phyloP scores from a whole-genome alignment of 2,113 vertebrate species.

The Emydura subglobosa region DNA sequence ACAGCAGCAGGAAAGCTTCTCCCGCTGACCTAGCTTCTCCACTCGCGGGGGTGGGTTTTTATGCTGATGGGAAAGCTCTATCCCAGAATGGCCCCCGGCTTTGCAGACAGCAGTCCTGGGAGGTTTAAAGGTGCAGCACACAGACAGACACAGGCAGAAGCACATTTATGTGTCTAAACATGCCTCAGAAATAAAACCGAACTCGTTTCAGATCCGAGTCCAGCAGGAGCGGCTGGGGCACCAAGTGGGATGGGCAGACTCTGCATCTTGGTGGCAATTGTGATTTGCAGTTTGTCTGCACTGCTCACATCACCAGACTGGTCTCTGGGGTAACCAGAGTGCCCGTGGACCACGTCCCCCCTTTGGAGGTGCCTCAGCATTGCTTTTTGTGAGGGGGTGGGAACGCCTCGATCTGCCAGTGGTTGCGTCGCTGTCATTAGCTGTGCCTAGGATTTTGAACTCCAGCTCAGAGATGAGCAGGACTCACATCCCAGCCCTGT shows the following conservation, averaged over 20 bases:
- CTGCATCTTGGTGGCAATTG: neutral
- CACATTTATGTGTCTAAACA: too few relatives aligned
- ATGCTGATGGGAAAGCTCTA: too few relatives aligned
- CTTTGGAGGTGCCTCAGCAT: neutral
- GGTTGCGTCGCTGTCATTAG: neutral
- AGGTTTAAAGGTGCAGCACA: neutral
- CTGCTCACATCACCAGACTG: neutral
- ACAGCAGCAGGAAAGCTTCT: too few relatives aligned
- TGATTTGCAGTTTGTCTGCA: neutral
- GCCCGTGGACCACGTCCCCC: neutral
- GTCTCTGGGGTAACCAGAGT: neutral
- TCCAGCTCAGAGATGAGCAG: neutral
- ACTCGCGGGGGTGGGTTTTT: too few relatives aligned
- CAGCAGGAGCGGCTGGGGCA: neutral
- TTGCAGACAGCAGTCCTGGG: neutral
- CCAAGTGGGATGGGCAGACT: neutral
- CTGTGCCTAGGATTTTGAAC: neutral
- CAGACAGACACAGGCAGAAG: neutral
- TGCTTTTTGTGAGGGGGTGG: neutral
- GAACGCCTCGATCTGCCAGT: neutral
- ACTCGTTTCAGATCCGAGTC: neutral
- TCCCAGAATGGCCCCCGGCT: too few relatives aligned
- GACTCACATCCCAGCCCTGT: neutral
- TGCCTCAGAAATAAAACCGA: neutral
- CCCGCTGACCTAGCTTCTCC: too few relatives aligned